Percentiles rank a stretch among this genome's conserved stretches.
Conservation (phyloP, 2,113 vertebrate genomes). For the Probosciger aterrimus region DNA sequence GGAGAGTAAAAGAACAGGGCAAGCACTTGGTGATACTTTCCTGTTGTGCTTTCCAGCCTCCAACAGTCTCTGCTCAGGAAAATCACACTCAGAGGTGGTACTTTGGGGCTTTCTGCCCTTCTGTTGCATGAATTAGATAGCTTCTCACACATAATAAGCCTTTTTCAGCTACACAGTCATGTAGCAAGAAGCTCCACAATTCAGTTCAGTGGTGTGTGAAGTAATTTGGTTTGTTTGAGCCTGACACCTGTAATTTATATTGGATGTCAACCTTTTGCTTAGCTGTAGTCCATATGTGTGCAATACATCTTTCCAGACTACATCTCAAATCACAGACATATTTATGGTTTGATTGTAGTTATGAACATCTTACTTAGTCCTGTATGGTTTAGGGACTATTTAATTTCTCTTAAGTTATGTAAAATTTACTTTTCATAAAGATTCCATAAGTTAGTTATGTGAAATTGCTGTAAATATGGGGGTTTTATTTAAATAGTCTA, state of each 20-base stretch:
- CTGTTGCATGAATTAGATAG: not conserved
- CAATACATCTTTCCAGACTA: not conserved
- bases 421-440: not conserved
- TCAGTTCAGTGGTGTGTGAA: not conserved
- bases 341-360: not conserved
- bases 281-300: not conserved
- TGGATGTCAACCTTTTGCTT: not conserved
- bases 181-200: not conserved
- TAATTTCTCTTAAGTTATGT: not conserved
- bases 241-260: not conserved
- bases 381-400: not conserved
- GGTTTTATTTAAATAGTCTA: not conserved
- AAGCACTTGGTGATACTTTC: not conserved
- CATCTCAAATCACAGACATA: not conserved
- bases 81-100: not conserved
- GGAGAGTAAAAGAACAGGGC: not conserved
- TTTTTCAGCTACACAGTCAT: not conserved
- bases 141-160: not conserved
- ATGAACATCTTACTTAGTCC: not conserved
- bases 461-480: not conserved
- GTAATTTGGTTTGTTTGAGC: not conserved
- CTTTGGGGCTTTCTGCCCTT: not conserved
- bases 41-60: not conserved
- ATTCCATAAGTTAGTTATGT: rapidly evolving
- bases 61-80: not conserved